phyloP scores from a whole-genome alignment of 2,113 vertebrate genomes.

The Oncorhynchus masou region DNA sequence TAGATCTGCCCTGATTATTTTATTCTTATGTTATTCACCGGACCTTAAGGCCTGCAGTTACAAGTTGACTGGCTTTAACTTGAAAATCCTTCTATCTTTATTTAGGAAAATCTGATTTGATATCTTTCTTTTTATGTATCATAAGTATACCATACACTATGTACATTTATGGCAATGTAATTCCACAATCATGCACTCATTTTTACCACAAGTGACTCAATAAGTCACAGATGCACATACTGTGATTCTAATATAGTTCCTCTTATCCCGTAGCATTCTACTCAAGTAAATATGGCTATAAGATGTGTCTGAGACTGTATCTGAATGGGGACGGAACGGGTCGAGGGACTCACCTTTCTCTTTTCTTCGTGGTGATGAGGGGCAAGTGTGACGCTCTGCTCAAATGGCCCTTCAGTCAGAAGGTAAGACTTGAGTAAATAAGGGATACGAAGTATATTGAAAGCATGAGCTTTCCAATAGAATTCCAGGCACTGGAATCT shows the following conservation, averaged over 20 bases:
- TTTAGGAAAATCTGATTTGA: slow-evolving; percentile 5
- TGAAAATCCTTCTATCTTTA: neutral
- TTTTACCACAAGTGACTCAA: too few relatives aligned
- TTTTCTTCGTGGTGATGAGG: slow-evolving; percentile 94
- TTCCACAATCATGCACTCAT: too few relatives aligned
- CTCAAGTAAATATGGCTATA: slow-evolving; percentile 92
- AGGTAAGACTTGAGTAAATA: slow-evolving; percentile 68
- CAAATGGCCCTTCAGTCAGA: slow-evolving; percentile 95
- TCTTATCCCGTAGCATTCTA: slow-evolving; percentile 80
- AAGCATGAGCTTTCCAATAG: too few relatives aligned
- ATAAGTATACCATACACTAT: neutral
- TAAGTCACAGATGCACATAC: too few relatives aligned
- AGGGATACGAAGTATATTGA: too few relatives aligned
- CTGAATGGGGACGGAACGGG: slow-evolving; percentile 91
- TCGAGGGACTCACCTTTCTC: slow-evolving; percentile 85
- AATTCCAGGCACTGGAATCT: too few relatives aligned
- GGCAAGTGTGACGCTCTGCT: slow-evolving; percentile 85
- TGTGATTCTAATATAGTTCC: neutral
- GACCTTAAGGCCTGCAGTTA: too few relatives aligned
- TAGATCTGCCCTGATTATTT: neutral
- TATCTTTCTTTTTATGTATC: neutral
- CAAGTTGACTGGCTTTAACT: too few relatives aligned
- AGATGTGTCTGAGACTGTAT: slow-evolving; percentile 91
- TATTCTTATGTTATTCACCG: too few relatives aligned
- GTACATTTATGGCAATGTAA: too few relatives aligned